Conservation (phyloP, 2,888 invertebrate genomes). For the Netelia fuscicornis region DNA sequence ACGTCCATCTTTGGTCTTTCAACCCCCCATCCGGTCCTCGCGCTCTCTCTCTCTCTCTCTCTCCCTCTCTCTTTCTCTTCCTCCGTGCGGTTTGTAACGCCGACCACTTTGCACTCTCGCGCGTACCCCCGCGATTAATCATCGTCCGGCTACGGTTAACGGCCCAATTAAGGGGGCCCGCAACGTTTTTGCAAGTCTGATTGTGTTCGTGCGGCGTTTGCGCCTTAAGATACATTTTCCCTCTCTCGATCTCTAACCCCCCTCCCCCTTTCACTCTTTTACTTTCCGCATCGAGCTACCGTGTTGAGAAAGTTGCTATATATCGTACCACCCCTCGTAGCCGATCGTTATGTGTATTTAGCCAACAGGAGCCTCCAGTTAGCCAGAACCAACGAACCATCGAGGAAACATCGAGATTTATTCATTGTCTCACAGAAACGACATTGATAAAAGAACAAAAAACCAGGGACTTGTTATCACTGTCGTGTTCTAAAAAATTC, state of each 20-base stretch:
- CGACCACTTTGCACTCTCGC: slow-evolving; percentile 69
- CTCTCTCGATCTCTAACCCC: background rate
- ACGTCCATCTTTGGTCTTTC: slow-evolving; percentile 63
- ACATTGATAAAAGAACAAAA: background rate
- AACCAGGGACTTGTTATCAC: background rate
- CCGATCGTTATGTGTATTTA: slow-evolving; percentile 69
- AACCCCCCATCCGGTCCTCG: background rate
- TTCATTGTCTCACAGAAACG: slow-evolving; percentile 12
- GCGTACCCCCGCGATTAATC: slow-evolving; percentile 77
- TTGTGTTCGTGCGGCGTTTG: slow-evolving; percentile 75
- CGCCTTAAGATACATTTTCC: slow-evolving; percentile 31
- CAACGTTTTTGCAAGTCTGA: slow-evolving; percentile 80
- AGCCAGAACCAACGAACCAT: slow-evolving; percentile 31
- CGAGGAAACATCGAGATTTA: slow-evolving; percentile 61
- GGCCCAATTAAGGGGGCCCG: slow-evolving; percentile 77
- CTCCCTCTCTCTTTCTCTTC: slow-evolving; percentile 11
- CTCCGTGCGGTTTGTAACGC: slow-evolving; percentile 40
- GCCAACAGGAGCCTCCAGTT: slow-evolving; percentile 60
- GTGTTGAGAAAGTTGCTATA: slow-evolving; percentile 33
- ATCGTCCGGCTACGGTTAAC: slow-evolving; percentile 75
- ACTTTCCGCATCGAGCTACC: slow-evolving; percentile 43
- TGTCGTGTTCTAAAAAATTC: no score
- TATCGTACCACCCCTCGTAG: slow-evolving; percentile 17
- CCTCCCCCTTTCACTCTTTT: background rate
- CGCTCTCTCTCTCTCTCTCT: slow-evolving; percentile 17